These are phyloP conservation scores for Rafetus swinhoei DNA, from an alignment of 2,113 vertebrate species.

Conservation along the genomic window DNA sequence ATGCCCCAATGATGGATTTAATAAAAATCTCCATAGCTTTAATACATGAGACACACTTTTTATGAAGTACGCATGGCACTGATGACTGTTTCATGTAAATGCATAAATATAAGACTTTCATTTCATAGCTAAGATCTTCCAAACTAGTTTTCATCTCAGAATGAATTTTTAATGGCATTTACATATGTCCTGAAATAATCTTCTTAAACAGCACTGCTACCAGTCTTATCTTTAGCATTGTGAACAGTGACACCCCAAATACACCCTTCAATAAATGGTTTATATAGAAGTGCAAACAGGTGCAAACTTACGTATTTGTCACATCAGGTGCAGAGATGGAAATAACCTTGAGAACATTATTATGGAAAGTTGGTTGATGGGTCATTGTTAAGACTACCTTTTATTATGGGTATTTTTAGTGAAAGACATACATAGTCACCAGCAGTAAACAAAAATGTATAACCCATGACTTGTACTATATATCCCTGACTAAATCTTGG, in stretches of 20 bases:
- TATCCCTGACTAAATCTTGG: too few species aligned
- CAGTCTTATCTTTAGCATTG: background rate
- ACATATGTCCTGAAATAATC: background rate
- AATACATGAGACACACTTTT: background rate
- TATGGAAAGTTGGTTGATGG: background rate
- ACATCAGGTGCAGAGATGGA: background rate
- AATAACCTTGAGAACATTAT: background rate
- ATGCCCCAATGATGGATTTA: background rate
- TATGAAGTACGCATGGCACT: background rate
- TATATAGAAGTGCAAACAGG: background rate
- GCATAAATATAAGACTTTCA: background rate
- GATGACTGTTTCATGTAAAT: background rate
- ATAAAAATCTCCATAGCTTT: background rate
- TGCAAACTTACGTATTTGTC: background rate
- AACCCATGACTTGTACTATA: too few species aligned
- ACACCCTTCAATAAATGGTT: conserved; percentile 15
- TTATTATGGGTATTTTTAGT: too few species aligned
- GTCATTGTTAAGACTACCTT: background rate
- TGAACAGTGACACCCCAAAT: background rate
- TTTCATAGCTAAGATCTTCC: background rate
- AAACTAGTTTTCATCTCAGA: background rate
- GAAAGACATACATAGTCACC: too few species aligned
- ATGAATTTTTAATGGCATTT: background rate
- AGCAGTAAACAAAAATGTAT: too few species aligned
- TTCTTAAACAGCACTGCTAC: background rate